Conservation (phyloP, 2,113 vertebrate genomes). For the Microtus oregoni region DNA sequence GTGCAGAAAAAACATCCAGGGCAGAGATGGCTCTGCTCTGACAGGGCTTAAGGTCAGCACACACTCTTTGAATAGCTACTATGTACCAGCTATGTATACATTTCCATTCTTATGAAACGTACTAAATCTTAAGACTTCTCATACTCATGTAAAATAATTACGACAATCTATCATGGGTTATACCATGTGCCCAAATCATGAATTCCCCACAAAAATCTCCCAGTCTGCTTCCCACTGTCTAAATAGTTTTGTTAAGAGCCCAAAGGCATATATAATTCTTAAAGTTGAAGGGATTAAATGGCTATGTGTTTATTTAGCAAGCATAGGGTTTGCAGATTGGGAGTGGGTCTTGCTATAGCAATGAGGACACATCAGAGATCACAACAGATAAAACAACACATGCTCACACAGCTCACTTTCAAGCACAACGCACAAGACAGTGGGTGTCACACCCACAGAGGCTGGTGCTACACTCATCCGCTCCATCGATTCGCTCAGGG, state of each 20-base stretch:
- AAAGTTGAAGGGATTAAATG: not conserved
- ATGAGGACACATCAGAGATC: not conserved
- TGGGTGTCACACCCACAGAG: rapidly evolving
- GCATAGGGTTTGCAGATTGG: not conserved
- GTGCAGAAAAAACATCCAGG: too few species aligned
- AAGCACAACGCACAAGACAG: not conserved
- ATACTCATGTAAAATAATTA: not conserved
- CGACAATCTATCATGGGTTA: not conserved
- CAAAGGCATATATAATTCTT: not conserved
- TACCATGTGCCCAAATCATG: not conserved
- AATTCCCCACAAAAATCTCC: not conserved
- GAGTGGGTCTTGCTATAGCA: not conserved
- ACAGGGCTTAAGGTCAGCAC: not conserved
- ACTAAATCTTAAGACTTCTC: not conserved
- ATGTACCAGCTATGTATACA: not conserved
- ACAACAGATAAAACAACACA: not conserved
- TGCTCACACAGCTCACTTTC: not conserved
- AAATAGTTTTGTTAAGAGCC: not conserved
- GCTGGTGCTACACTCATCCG: too few species aligned
- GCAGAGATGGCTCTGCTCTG: not conserved
- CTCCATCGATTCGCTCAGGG: not conserved
- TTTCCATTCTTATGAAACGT: not conserved
- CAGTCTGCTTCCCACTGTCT: not conserved
- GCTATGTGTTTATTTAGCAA: not conserved
- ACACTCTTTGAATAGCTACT: not conserved